Evolutionary conservation across 1,140 invertebrate species (phyloP), one percentile per base, ranked within the genome.

Genomic region (Cotesia typhae): DNA sequence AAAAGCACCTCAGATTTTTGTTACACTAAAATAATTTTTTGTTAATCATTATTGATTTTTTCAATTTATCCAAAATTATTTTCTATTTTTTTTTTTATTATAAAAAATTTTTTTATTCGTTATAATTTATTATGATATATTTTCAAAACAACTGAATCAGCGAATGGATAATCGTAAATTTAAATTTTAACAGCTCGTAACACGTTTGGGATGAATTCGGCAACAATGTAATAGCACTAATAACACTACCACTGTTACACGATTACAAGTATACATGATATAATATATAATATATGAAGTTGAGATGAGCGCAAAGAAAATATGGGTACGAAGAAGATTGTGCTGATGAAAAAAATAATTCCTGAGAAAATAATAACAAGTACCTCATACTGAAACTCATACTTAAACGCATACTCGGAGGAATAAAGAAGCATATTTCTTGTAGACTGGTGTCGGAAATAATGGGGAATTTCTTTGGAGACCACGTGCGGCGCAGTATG

Each of bases 401-500:
- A 28, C 28, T 28, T 28, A 28, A 28, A 28, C 28, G 28, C 28
- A 28, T 28, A 28, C 28, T 28, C 12, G 9, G 66, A 38, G 35
- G 53, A 67, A 35, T 53, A 55, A 67, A 67, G 66, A 38, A 47
- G 14, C 12, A 10, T 51, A 66, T 51, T 66, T 52, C 64, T 66
- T 66, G 64, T 51, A 51, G 14, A 17, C 47, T 20, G 66, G 66
- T 55, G 66, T 67, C 53, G 66, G 66, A 67, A 67, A 67, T 67
- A 67, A 67, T 67, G 66, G 66, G 14, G 66, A 67, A 67, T 67
- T 14, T 67, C 36, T 65, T 67, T 67, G 20, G 51, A 67, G 66
- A 67, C 66, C 66, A 67, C 66, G 66, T 67, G 66, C 66, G 66
- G 64, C 12, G 66, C 41, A 14, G 60, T 63, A 55, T 28, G 66